A percentile compares a stretch with the other conserved stretches of the same genome.
Evolutionary conservation across 2,797 vertebrate species (phyloP).

Genomic region (Coilia nasus): DNA sequence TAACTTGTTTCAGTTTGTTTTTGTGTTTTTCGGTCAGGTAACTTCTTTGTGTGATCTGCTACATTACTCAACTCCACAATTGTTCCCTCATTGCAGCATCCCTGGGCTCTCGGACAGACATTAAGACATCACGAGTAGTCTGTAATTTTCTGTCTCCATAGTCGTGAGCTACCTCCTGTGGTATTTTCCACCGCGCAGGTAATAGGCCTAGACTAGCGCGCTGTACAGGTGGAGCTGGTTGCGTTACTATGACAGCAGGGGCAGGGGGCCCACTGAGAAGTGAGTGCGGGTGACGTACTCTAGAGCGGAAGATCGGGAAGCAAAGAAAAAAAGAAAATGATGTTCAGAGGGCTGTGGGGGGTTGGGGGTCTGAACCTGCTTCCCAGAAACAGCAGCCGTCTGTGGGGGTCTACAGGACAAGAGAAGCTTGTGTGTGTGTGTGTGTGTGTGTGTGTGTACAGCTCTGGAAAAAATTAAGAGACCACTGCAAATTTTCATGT

Average conservation of each 20-base stretch:
- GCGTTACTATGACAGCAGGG: background rate
- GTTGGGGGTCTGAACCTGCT: background rate
- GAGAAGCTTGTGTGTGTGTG: background rate
- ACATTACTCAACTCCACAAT: background rate
- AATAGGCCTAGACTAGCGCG: background rate
- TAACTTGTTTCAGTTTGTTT: background rate
- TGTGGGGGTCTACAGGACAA: background rate
- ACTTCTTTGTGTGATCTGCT: background rate
- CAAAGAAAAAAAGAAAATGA: background rate
- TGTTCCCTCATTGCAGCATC: background rate
- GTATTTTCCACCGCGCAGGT: constrained; percentile 3
- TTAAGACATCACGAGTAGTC: background rate
- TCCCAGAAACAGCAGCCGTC: constrained; percentile 3
- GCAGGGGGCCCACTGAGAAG: background rate
- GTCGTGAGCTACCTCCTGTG: background rate
- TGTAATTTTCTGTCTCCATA: background rate
- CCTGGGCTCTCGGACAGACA: background rate
- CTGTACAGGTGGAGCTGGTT: background rate
- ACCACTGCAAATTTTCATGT: too few species aligned
- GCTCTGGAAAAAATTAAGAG: too few species aligned
- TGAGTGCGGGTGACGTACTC: background rate
- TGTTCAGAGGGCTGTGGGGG: background rate
- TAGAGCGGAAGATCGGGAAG: background rate
- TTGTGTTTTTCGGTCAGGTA: background rate
- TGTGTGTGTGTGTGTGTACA: too few species aligned